Conservation (phyloP, 2,113 vertebrate genomes). For the Polypterus senegalus region DNA sequence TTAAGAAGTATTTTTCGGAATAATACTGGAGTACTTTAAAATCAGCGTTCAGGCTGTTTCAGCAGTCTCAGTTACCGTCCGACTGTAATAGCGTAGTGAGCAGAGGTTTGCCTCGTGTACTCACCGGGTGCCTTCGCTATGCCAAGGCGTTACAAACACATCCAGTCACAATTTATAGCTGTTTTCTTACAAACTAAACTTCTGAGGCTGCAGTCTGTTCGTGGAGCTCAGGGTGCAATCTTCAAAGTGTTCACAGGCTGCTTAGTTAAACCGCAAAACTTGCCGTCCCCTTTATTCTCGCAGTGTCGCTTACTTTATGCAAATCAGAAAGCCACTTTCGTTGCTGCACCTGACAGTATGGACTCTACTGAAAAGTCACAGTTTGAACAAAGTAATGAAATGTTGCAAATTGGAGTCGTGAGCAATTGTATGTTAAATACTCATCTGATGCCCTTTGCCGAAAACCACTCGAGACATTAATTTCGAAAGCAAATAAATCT, state of each 20-base stretch:
- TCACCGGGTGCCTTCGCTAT: neutral
- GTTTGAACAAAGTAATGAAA: neutral
- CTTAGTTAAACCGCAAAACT: slow-evolving; percentile 4
- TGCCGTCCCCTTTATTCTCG: slow-evolving; percentile 1
- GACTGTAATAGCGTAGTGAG: too few relatives aligned
- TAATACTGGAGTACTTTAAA: too few relatives aligned
- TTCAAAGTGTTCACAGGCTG: slow-evolving; percentile 19
- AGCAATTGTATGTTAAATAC: too few relatives aligned
- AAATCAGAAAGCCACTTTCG: slow-evolving; percentile 10
- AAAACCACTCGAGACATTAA: too few relatives aligned
- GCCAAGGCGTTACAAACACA: neutral
- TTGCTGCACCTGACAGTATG: slow-evolving; percentile 21
- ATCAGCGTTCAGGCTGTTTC: too few relatives aligned
- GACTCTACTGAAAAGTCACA: neutral
- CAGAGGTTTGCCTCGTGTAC: neutral
- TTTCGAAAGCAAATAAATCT: too few relatives aligned
- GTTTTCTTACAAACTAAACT: slow-evolving; percentile 12
- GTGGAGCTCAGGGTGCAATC: slow-evolving; percentile 26
- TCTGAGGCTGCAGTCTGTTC: slow-evolving; percentile 21
- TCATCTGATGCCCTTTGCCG: too few relatives aligned
- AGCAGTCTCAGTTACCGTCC: too few relatives aligned
- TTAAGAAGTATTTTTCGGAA: neutral
- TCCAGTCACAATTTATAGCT: slow-evolving; percentile 6
- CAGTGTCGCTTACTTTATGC: slow-evolving; percentile 11
- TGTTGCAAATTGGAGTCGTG: too few relatives aligned